Base-by-base conservation (phyloP, 2,888 invertebrate genomes). In the Caenorhabditis imperialis region DNA sequence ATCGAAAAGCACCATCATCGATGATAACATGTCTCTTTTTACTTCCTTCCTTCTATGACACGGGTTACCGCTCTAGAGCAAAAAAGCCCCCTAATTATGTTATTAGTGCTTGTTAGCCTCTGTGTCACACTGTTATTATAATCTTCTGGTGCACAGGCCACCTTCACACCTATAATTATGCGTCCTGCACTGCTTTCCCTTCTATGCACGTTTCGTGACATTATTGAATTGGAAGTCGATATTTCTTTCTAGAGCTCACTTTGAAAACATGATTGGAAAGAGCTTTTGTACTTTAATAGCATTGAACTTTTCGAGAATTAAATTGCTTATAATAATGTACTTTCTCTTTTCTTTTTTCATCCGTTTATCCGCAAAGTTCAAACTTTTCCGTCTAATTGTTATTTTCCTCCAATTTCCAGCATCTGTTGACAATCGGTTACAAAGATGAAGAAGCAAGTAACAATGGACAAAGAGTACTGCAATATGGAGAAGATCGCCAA, bases 401-500 rank as follows among this genome's bases (percentile, higher is more conserved):
- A 27, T 50, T 44, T 33, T 27, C 18, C 27, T 1, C n/a, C 18
- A 7, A n/a, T 45, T 53, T 35, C 42, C 35, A 30, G 42, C 20
- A 42, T n/a, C 3, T 20, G 6, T n/a, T 20, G 44, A 33, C 22
- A 33, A n/a, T 22, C 5, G 20, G 38, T 12, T 42, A 23, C 27
- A n/a, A 72, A 50, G 16, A 74, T 74, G 74, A 74, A 45, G 40
- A 67, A 67, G 40, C 67, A 67, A 57, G 60, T 67, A 18, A 74
- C 74, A n/a, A 57, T 74, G 50, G 74, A 74, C 37, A 67, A 67
- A 55, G 74, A 74, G 20, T 74, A 38, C 22, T 60, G 67, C 25
- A 74, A 74, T 57, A 67, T 74, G 74, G 74, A 74, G 25, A 67
- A 67, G 12, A 67, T 74, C n/a, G 67, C 51, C 8, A 74, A 55